These are phyloP conservation scores for Fringilla coelebs DNA, from an alignment of 2,797 vertebrate species.

Conservation along the genomic window DNA sequence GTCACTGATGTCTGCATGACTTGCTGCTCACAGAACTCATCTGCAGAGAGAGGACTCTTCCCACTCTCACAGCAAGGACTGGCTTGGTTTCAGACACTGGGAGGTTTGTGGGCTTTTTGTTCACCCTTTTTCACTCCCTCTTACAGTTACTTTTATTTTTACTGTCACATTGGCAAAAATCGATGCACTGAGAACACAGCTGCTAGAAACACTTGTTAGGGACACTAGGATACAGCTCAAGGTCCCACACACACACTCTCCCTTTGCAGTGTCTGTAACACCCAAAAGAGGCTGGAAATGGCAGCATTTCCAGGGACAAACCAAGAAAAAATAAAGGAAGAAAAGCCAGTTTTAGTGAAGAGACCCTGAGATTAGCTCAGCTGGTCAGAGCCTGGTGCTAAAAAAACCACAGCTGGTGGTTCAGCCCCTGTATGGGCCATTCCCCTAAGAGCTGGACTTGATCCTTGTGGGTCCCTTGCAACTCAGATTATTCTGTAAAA, in stretches of 20 bases:
- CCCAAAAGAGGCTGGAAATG: background rate
- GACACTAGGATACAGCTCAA: background rate
- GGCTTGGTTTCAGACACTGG: background rate
- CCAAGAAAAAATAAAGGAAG: background rate
- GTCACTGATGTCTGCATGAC: background rate
- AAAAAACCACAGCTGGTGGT: accelerated
- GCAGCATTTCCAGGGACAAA: background rate
- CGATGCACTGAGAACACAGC: background rate
- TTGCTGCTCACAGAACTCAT: background rate
- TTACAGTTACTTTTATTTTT: background rate
- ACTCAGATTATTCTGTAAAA: background rate
- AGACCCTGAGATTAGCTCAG: background rate
- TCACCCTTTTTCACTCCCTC: background rate
- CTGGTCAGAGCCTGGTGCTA: background rate
- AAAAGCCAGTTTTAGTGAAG: background rate
- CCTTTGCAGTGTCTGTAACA: background rate
- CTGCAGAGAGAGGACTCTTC: background rate
- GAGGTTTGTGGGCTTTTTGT: background rate
- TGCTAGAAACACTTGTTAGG: background rate
- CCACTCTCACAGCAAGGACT: background rate
- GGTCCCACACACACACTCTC: background rate
- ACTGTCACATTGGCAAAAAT: background rate
- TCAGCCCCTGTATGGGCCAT: background rate
- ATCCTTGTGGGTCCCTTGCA: background rate
- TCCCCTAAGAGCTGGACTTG: background rate